These are phyloP conservation scores for Sardina pilchardus DNA, from an alignment of 2,113 vertebrate species.

Conservation along the genomic window DNA sequence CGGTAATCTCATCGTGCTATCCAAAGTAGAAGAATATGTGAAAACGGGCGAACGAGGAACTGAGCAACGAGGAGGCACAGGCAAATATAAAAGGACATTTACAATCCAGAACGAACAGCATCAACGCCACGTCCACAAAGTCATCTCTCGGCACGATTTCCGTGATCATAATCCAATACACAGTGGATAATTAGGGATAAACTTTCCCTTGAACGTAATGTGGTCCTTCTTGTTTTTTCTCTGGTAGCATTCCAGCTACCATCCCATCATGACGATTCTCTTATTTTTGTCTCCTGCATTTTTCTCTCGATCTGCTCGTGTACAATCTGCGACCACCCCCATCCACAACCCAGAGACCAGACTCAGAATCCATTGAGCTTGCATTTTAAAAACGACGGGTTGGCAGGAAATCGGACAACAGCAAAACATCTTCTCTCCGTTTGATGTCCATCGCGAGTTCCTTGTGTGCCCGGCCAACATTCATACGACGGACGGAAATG, in stretches of 20 bases:
- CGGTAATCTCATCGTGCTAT: constrained; percentile 60
- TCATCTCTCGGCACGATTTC: constrained; percentile 60
- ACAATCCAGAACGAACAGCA: constrained; percentile 47
- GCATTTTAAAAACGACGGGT: constrained; percentile 51
- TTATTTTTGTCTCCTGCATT: constrained; percentile 47
- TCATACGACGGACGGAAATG: constrained; percentile 30
- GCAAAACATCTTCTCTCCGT: constrained; percentile 52
- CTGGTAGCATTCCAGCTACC: constrained; percentile 46
- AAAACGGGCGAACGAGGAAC: constrained; percentile 47
- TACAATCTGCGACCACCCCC: constrained; percentile 52
- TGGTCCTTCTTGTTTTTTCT: constrained; percentile 56
- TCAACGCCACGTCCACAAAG: constrained; percentile 61
- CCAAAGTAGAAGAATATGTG: constrained; percentile 60
- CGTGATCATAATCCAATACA: constrained; percentile 65
- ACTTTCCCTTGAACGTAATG: constrained; percentile 29
- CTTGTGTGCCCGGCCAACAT: constrained; percentile 22
- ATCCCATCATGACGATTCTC: constrained; percentile 59
- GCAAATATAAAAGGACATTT: constrained; percentile 51
- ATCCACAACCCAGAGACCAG: constrained; percentile 26
- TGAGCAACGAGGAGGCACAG: constrained; percentile 49
- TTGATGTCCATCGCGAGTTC: constrained; percentile 60
- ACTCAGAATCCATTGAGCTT: constrained; percentile 55
- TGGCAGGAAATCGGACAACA: constrained; percentile 45
- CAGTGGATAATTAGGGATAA: constrained; percentile 39
- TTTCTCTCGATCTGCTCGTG: constrained; percentile 49